These are phyloP conservation scores for Tachina fera DNA, from an alignment of 2,888 invertebrate genomes.

Conservation along the genomic window DNA sequence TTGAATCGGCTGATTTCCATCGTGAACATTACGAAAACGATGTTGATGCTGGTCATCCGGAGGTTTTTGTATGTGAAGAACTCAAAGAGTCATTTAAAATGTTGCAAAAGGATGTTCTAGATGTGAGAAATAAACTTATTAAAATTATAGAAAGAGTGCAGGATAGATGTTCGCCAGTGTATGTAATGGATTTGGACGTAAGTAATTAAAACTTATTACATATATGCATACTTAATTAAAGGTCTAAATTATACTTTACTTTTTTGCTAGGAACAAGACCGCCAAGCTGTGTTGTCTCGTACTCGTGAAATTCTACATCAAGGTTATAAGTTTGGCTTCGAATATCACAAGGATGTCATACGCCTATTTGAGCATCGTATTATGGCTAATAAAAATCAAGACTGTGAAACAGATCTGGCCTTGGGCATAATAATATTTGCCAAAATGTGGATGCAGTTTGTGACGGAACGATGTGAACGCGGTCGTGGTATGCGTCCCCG, in stretches of 20 bases:
- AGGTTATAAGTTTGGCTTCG: constrained; percentile 95
- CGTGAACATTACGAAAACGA: constrained; percentile 82
- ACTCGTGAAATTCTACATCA: constrained; percentile 92
- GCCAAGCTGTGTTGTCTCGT: constrained; percentile 85
- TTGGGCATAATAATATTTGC: constrained; percentile 88
- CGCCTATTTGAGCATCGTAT: constrained; percentile 84
- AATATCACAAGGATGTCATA: constrained; percentile 85
- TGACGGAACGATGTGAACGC: constrained; percentile 91
- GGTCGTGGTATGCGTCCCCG: constrained; percentile 91
- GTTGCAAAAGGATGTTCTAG: constrained; percentile 84
- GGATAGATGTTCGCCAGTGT: constrained; percentile 79
- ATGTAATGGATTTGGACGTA: constrained; percentile 78
- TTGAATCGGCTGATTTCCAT: constrained; percentile 84
- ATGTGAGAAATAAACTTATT: constrained; percentile 82
- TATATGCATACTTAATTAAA: background rate
- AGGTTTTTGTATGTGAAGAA: constrained; percentile 84
- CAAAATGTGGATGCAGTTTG: constrained; percentile 95
- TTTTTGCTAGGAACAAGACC: constrained; percentile 82
- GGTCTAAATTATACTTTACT: background rate
- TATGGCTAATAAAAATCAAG: constrained; percentile 80
- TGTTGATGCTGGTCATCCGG: constrained; percentile 80
- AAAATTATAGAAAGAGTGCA: constrained; percentile 81
- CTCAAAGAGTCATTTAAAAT: constrained; percentile 86
- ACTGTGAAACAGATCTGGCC: constrained; percentile 83
- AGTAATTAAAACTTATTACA: constrained; percentile 6